Evolutionary conservation across 2,888 invertebrate genomes (phyloP).

Genomic region (Dendrolimus houi): DNA sequence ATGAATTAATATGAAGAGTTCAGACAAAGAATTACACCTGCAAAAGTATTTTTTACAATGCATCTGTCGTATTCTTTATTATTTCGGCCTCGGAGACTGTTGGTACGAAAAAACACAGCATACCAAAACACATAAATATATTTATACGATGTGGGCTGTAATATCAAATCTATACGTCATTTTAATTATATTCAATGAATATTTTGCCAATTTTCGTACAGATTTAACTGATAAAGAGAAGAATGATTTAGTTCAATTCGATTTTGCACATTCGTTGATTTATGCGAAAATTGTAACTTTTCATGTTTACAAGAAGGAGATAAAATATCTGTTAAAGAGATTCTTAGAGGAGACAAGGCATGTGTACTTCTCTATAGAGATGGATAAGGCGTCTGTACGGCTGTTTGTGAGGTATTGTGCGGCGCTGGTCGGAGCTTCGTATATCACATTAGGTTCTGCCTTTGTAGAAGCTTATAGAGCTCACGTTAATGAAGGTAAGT

Average conservation of each 20-base stretch:
- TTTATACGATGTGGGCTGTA: constrained; percentile 28
- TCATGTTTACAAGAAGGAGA: constrained; percentile 25
- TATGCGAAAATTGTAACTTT: constrained; percentile 28
- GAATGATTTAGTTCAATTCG: constrained; percentile 33
- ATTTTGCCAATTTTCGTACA: constrained; percentile 23
- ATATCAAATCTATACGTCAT: constrained; percentile 29
- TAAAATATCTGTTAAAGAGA: constrained; percentile 26
- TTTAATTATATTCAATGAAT: constrained; percentile 23
- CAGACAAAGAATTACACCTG: constrained; percentile 15
- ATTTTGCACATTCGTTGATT: constrained; percentile 31
- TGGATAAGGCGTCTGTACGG: constrained; percentile 31
- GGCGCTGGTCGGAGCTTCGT: constrained; percentile 14
- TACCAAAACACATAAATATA: constrained; percentile 10
- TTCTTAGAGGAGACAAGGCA: constrained; percentile 31
- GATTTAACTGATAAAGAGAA: constrained; percentile 34
- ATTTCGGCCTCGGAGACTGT: constrained; percentile 31
- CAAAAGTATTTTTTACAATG: constrained; percentile 34
- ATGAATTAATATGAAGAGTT: neutral
- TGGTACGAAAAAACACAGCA: constrained; percentile 32
- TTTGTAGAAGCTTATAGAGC: constrained; percentile 24
- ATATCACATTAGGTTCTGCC: constrained; percentile 19
- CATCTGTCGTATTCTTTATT: constrained; percentile 30
- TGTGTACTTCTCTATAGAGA: constrained; percentile 14
- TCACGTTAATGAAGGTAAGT: constrained; percentile 33
- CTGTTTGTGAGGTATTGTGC: constrained; percentile 20